phyloP scores from a whole-genome alignment of 2,797 vertebrate genomes.

The Peromyscus attwateri region DNA sequence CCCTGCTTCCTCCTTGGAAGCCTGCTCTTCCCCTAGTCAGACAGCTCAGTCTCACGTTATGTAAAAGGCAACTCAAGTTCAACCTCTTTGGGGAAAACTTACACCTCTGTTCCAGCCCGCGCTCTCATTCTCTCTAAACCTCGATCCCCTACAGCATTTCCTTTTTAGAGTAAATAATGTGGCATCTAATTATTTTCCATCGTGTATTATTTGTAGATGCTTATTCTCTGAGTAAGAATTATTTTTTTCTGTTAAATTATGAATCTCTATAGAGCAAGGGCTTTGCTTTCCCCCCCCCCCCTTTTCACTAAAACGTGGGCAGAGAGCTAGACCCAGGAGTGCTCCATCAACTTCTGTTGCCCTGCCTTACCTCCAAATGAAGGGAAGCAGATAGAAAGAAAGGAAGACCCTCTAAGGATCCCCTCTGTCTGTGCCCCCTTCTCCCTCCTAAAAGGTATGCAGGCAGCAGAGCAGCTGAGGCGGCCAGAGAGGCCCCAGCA shows the following conservation, averaged over 20 bases:
- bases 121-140: neutral
- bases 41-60: slow-evolving; percentile 51
- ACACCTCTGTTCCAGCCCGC: neutral
- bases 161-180: slow-evolving; percentile 54
- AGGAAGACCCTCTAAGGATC: slow-evolving; percentile 54
- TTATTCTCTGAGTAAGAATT: slow-evolving; percentile 33
- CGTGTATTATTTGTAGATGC: slow-evolving; percentile 62
- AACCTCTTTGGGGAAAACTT: slow-evolving; percentile 40
- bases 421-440: neutral
- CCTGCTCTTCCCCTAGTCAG: slow-evolving; percentile 52
- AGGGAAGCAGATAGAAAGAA: slow-evolving; percentile 39
- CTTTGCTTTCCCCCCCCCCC: too few species aligned
- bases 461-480: slow-evolving; percentile 9
- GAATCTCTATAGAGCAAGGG: slow-evolving; percentile 56
- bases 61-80: slow-evolving; percentile 49
- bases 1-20: neutral
- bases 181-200: slow-evolving; percentile 61
- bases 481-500: slow-evolving; percentile 48
- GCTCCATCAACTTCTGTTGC: neutral
- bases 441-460: slow-evolving; percentile 24
- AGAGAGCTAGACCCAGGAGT: neutral
- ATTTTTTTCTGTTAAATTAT: slow-evolving; percentile 53
- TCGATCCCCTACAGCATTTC: slow-evolving; percentile 17
- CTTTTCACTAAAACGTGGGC: neutral
- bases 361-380: slow-evolving; percentile 48